Percentiles rank a stretch among this genome's conserved stretches.
Evolutionary conservation across 2,888 invertebrate species (phyloP).

Genomic region (Drosophila nigritarsus): DNA sequence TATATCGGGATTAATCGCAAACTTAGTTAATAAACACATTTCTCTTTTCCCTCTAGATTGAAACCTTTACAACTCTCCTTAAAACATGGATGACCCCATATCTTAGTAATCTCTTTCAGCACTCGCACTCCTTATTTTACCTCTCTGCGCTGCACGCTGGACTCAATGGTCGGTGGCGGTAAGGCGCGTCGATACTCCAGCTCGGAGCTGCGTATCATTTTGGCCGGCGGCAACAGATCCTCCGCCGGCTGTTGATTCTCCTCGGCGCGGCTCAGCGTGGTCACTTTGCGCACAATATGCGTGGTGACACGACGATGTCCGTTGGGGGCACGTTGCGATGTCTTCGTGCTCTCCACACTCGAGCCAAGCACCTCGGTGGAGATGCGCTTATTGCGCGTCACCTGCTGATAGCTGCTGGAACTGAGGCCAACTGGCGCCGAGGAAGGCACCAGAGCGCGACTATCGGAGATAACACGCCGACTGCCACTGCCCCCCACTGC

Average conservation of each 20-base stretch:
- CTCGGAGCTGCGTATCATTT: conserved; percentile 86
- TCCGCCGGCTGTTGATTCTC: conserved; percentile 89
- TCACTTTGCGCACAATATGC: conserved; percentile 94
- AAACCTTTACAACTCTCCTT: neutral
- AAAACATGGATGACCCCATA: neutral
- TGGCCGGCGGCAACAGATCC: conserved; percentile 87
- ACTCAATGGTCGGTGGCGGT: conserved; percentile 87
- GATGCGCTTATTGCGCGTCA: conserved; percentile 92
- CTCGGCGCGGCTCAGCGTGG: conserved; percentile 94
- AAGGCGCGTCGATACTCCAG: conserved; percentile 85
- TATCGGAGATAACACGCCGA: conserved; percentile 74
- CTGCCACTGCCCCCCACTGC: conserved; percentile 57
- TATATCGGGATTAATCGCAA: no score
- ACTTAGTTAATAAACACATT: no score
- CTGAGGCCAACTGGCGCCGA: conserved; percentile 33
- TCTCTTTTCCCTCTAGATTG: no score
- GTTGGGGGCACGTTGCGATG: conserved; percentile 91
- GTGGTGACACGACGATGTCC: conserved; percentile 94
- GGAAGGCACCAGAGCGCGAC: conserved; percentile 67
- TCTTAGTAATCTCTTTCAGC: neutral
- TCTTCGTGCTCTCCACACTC: conserved; percentile 93
- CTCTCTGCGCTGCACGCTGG: conserved; percentile 90
- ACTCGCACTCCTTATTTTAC: conserved; percentile 85
- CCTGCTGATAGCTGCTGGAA: conserved; percentile 87
- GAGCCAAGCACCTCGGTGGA: conserved; percentile 94